Base-by-base conservation (phyloP, 2,888 invertebrate species). In the Clistopyga incitator region DNA sequence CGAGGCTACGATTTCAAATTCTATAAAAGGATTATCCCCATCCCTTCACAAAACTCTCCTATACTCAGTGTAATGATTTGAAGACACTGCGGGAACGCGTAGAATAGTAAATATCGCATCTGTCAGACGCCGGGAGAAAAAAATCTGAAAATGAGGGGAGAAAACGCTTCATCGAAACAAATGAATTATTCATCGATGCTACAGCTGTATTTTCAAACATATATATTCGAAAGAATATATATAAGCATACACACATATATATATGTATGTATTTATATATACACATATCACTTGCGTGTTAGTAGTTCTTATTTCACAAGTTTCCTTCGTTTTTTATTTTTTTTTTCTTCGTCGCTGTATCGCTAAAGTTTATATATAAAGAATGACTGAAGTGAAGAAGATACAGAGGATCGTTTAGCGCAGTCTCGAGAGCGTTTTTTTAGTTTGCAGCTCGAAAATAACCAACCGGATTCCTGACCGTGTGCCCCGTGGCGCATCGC, bases 1-100 rank as follows among this genome's bases (percentile, higher is more conserved):
- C 61, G 8, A 18, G 45, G 52, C 59, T 54, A 20, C 59, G 29
- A 76, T 81, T 77, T 67, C 64, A 75, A 79, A 79, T 82, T 76
- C 70, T 56, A 59, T 76, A 34, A 29, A 68, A 34, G 18, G 45
- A 47, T 67, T 67, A 67, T 65, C 23, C 23, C 20, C 8, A 11
- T 34, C 45, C 45, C 45, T 54, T 70, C 34, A 3, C 15, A 11
- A 13, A 38, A 2, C 8, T 38, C 34, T 1, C 15, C 42, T 54
- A 3, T 13, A 38, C 18, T 54, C 54, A 38, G 23, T 45, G 34
- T 42, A 56, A 71, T 34, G 18, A 38, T 56, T 10, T 13, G 52
- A 3, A 18, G 61, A 18, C 38, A 18, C 38, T 61, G 61, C 29
- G 38, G 38, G 18, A 61, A 34, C 61, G 59, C 61, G 18, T 64